Evolutionary conservation across 2,113 vertebrate species (phyloP), one percentile per base, ranked within the genome.

Genomic region (Bubo scandiacus): DNA sequence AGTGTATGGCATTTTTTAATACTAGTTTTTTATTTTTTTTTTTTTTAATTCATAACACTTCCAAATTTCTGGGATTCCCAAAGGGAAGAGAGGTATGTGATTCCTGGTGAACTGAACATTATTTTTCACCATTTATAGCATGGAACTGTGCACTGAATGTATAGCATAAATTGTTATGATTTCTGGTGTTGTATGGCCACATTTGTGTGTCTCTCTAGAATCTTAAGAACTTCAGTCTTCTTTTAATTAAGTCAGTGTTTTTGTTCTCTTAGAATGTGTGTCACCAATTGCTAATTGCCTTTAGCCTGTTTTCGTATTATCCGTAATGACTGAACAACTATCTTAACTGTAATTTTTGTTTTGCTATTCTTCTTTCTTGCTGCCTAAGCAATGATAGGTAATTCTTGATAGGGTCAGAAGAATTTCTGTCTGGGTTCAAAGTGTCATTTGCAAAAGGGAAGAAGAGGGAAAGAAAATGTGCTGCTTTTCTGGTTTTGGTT

Each of bases 11-110:
- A 42, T 81, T 85, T 94, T 96, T 91, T 98, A 97, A 97, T 90
- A n/a, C 71, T 94, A 94, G 96, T 90, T 95, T 92, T 95, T 92
- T 86, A 88, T 70, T 62, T 23, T 91, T 77, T 97, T 96, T 95
- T 96, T 96, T 95, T 97, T 95, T 86, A 84, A 97, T 96, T 94
- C 90, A 85, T 97, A 93, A 97, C 91, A 97, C 97, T 98, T 97
- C 78, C 97, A 97, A 97, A 98, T 97, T 91, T 97, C 94, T 75
- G 97, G 98, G 97, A 98, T 96, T 97, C 55, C 86, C 91, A 81
- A 97, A 99, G 98, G 98, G 98, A 98, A 98, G 98, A 98, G 98
- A 99, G 98, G 98, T 99, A 98, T 61, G 98, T 98, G 84, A 86
- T 86, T 95, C n/a, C 42, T 82, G 27, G 61, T 77, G 51, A 88